These are phyloP conservation scores for Lepus europaeus DNA, from an alignment of 2,113 vertebrate genomes.

Conservation along the genomic window DNA sequence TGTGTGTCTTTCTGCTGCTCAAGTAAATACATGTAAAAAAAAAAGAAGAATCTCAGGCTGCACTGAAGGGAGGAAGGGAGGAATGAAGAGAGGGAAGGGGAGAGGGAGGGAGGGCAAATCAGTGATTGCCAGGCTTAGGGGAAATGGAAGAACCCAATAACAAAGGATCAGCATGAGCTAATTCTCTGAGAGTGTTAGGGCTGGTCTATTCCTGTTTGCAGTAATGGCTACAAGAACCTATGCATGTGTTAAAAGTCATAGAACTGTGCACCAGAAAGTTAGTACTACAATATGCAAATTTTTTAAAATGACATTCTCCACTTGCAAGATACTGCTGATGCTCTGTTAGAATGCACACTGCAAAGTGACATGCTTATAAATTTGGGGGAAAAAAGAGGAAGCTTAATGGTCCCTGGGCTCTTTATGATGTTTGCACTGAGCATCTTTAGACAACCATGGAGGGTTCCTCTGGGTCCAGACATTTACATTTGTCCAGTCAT, in stretches of 20 bases:
- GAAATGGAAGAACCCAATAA: not conserved
- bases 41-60: no score
- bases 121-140: not conserved
- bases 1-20: no score
- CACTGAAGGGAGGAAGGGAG: no score
- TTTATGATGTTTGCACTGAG: slow-evolving; percentile 57
- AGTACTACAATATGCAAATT: slow-evolving; percentile 2
- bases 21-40: no score
- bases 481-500: slow-evolving; percentile 68
- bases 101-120: not conserved
- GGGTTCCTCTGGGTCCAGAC: slow-evolving; percentile 44
- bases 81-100: no score
- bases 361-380: slow-evolving; percentile 36
- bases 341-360: slow-evolving; percentile 58
- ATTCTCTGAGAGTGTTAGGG: not conserved
- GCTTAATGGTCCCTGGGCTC: slow-evolving; percentile 63
- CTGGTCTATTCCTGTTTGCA: not conserved
- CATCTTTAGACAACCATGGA: slow-evolving; percentile 50
- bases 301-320: slow-evolving; percentile 26
- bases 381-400: slow-evolving; percentile 58
- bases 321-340: slow-evolving; percentile 63
- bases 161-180: not conserved
- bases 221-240: not conserved
- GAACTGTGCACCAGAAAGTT: not conserved
- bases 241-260: slow-evolving; percentile 17